Conservation (phyloP, 2,797 vertebrate species). For the Arnoldichthys spilopterus region DNA sequence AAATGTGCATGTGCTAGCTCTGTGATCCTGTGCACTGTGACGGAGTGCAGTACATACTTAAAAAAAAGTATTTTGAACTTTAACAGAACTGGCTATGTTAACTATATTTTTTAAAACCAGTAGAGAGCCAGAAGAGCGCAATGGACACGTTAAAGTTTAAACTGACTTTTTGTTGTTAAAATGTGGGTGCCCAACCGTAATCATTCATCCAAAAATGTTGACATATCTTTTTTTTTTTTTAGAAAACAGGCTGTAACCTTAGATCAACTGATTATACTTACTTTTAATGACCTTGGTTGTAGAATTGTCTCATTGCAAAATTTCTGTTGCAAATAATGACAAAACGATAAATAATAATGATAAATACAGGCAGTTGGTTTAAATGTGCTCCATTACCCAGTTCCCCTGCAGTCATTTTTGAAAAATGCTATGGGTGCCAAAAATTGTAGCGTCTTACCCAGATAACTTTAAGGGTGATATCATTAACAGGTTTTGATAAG, state of each 20-base stretch:
- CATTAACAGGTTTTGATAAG: background rate
- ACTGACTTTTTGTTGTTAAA: background rate
- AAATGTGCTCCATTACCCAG: background rate
- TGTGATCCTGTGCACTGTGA: conserved; percentile 49
- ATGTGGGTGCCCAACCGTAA: background rate
- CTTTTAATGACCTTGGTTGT: background rate
- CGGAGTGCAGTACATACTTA: conserved; percentile 5
- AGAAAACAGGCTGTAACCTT: background rate
- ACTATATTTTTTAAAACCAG: conserved; percentile 53
- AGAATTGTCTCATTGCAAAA: background rate
- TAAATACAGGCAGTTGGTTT: background rate
- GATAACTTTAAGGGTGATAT: background rate
- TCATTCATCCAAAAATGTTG: background rate
- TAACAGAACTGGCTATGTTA: background rate
- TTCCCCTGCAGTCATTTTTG: background rate
- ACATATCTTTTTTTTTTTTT: background rate
- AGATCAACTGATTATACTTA: background rate
- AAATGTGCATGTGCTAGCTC: conserved; percentile 69
- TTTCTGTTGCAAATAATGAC: no score
- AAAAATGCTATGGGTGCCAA: background rate
- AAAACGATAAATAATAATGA: background rate
- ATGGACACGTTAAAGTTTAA: background rate
- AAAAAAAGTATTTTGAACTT: conserved; percentile 59
- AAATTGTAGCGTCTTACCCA: background rate
- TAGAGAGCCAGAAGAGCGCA: conserved; percentile 39